phyloP scores from a whole-genome alignment of 2,888 invertebrate species.

The Oxystoma pomonae region DNA sequence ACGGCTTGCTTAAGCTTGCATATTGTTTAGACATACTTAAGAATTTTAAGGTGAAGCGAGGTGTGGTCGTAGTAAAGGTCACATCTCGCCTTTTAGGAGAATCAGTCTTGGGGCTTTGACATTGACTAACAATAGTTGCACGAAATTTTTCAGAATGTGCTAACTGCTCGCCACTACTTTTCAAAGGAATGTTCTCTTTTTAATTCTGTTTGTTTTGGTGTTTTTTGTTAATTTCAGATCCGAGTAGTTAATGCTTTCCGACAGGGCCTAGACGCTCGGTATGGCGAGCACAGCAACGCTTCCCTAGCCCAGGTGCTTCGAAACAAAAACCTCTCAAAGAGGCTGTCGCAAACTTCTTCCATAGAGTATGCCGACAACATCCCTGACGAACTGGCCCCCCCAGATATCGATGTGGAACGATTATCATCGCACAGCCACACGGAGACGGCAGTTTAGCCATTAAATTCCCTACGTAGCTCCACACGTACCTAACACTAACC shows the following conservation, averaged over 20 bases:
- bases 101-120: slow-evolving; percentile 32
- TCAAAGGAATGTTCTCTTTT: slow-evolving; percentile 47
- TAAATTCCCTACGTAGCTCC: slow-evolving; percentile 24
- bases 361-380: slow-evolving; percentile 88
- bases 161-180: slow-evolving; percentile 42
- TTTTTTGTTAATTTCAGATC: slow-evolving; percentile 74
- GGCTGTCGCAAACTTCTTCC: slow-evolving; percentile 87
- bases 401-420: slow-evolving; percentile 89
- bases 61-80: not conserved
- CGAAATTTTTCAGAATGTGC: slow-evolving; percentile 46
- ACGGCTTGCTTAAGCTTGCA: not conserved
- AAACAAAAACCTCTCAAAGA: slow-evolving; percentile 89
- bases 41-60: slow-evolving; percentile 19
- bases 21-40: slow-evolving; percentile 16
- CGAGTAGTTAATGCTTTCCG: slow-evolving; percentile 99
- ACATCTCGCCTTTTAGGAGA: slow-evolving; percentile 17
- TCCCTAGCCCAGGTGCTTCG: slow-evolving; percentile 90
- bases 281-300: slow-evolving; percentile 87
- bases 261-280: slow-evolving; percentile 95
- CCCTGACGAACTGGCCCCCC: slow-evolving; percentile 83
- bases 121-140: slow-evolving; percentile 29
- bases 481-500: slow-evolving; percentile 20
- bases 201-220: slow-evolving; percentile 51
- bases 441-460: slow-evolving; percentile 82
- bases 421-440: slow-evolving; percentile 92